Evolutionary conservation across 1,140 invertebrate genomes (phyloP), one percentile per base, ranked within the genome.

Genomic region (Drosophila yakuba): DNA sequence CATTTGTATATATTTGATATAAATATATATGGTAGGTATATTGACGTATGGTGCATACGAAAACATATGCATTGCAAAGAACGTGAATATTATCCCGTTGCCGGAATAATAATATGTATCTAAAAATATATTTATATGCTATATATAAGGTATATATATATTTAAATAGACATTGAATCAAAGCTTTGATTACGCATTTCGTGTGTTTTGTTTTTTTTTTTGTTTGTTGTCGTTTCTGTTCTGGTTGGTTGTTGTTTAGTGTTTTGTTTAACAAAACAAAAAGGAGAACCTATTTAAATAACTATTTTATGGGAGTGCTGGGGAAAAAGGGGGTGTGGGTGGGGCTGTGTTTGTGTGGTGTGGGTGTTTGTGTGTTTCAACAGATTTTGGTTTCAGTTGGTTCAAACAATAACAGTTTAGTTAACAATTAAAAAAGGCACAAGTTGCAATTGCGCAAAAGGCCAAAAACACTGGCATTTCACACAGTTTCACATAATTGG

Each of bases 11-110:
- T 77, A 75, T 57, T 75, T 75, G 52, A 68, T 77, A 61, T 77
- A 60, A 63, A 75, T 80, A 71, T 80, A 72, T 81, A 77, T 81
- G 61, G 69, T 80, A 67, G 62, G 59, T 83, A 76, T 84, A 74
- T 80, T 84, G 77, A 86, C 81, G 68, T 72, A 72, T 72, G 77
- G 64, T 80, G 85, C 90, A 91, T 91, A 91, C 90, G 85, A 91
- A 91, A 91, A 91, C 86, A 91, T 91, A 91, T 91, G 90, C 90
- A 86, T 89, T 88, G 79, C 84, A 89, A 51, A 89, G 82, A 90
- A 90, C 76, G 66, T 83, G 64, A 66, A 79, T 89, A 89, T 89
- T 84, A 89, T 80, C 62, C 66, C 84, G 80, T 84, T 71, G 71
- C 83, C 84, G 83, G 88, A 78, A 89, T 80, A 89, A 89, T 83